Base-by-base conservation (phyloP, 2,113 vertebrate species). In the Lepisosteus oculatus region DNA sequence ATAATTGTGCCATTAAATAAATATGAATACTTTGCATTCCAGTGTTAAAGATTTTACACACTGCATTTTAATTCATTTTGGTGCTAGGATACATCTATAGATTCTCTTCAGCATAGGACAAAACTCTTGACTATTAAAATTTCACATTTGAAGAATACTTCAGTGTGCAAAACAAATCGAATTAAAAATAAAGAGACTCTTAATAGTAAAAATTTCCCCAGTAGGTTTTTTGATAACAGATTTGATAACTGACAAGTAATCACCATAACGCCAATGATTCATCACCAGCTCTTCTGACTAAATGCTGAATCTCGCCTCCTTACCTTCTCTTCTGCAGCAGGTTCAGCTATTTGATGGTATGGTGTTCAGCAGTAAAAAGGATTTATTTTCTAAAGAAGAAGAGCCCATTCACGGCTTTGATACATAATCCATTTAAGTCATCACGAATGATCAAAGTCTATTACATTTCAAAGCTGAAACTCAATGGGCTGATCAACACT, bases 151-250 rank as follows among this genome's bases (percentile, higher is more conserved):
- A 44, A 78, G 77, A 70, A 81, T 66, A 67, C 55, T 9, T 55
- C 70, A 77, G 74, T 75, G 76, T 13, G 68, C 71, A 43, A 63
- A 65, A 43, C 61, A 65, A 79, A 66, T 44, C 73, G 69, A 81
- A 63, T 69, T 79, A 63, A 78, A 12, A 79, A 79, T 55, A 79
- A 70, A 77, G 74, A 83, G 73, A 55, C 63, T 47, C 57, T 61
- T 72, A 68, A 13, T 43, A 77, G 45, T 3, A 1, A 8, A 72
- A 76, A 79, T 71, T 79, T 80, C 65, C 74, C 62, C 74, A 81
- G 63, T 55, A 78, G 63, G 43, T 75, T 61, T 57, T 57, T 57
- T 29, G 29, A 29, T 29, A 29, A 29, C 47, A 43, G 61, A 45
- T 73, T 14, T 55, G 4, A 76, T 68, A 79, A 51, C 43, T 67